These are phyloP conservation scores for Asbolus verrucosus DNA, from an alignment of 1,140 invertebrate species.

Conservation along the genomic window DNA sequence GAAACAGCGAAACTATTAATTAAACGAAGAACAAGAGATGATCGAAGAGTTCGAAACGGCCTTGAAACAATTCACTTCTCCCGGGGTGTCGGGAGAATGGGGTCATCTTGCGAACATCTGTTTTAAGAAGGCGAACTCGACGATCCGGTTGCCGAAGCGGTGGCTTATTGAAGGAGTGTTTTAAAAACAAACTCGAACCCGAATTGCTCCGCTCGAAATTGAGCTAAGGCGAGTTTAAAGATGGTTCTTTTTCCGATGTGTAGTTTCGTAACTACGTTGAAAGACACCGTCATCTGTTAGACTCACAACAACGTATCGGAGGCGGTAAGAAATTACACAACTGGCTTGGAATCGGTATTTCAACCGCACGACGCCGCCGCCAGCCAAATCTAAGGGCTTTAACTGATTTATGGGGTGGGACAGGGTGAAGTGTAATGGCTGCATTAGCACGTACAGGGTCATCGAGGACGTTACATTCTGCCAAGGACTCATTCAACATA, in stretches of 20 bases:
- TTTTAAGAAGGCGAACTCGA: too few species aligned
- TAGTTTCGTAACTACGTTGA: constrained; percentile 6
- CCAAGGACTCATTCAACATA: not conserved
- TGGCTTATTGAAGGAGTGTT: too few species aligned
- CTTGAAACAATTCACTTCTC: too few species aligned
- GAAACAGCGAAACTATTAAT: constrained; percentile 33
- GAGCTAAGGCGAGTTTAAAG: too few species aligned
- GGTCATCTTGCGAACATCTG: too few species aligned
- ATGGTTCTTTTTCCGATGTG: not conserved
- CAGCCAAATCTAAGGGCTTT: constrained; percentile 25
- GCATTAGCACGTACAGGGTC: too few species aligned
- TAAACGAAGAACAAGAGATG: constrained; percentile 29
- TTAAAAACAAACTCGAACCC: too few species aligned
- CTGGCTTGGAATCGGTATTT: constrained; percentile 16
- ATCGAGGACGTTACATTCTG: too few species aligned
- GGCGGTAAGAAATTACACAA: constrained; percentile 29
- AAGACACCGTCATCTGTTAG: constrained; percentile 25
- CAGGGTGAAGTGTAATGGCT: constrained; percentile 1
- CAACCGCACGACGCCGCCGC: constrained; percentile 32
- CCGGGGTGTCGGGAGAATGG: too few species aligned
- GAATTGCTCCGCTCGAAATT: too few species aligned
- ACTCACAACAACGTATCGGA: constrained; percentile 21
- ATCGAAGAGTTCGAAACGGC: constrained; percentile 14
- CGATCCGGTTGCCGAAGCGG: too few species aligned
- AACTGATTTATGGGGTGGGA: constrained; percentile 28